Conservation (phyloP, 1,140 invertebrate species). For the Holcopasites calliopsidis region DNA sequence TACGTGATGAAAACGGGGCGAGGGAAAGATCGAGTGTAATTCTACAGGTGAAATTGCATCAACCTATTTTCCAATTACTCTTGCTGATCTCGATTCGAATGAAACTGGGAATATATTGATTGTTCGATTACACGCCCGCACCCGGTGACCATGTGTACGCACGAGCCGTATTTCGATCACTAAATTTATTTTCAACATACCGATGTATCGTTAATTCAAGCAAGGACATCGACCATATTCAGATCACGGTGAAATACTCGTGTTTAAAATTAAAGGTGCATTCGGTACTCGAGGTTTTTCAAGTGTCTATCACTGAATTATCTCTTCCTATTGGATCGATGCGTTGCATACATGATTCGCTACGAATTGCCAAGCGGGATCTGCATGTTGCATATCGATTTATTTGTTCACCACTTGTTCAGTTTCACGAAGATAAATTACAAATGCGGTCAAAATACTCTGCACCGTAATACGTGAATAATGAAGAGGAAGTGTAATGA, state of each 20-base stretch:
- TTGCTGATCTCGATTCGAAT: conserved; percentile 24
- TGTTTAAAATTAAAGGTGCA: not conserved
- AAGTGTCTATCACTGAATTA: not conserved
- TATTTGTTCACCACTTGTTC: conserved; percentile 19
- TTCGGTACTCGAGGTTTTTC: not conserved
- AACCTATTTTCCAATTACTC: conserved; percentile 41
- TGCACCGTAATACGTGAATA: conserved; percentile 29
- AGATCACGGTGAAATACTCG: not conserved
- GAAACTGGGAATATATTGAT: conserved; percentile 39
- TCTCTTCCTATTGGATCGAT: not conserved
- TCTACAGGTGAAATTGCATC: conserved; percentile 39
- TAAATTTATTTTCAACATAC: conserved; percentile 34
- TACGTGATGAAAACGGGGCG: not conserved
- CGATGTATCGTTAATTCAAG: conserved; percentile 23
- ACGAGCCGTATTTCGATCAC: not conserved
- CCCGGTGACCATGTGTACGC: not conserved
- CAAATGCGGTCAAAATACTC: conserved; percentile 24
- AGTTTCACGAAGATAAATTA: conserved; percentile 20
- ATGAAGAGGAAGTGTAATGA: conserved; percentile 37
- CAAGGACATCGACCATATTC: not conserved
- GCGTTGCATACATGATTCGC: not conserved
- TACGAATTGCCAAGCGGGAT: conserved; percentile 2
- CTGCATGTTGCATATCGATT: conserved; percentile 21
- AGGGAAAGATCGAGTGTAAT: not conserved
- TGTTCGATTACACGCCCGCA: conserved; percentile 24